Base-by-base conservation (phyloP, 2,888 invertebrate genomes). In the Pseudococcus viburni region DNA sequence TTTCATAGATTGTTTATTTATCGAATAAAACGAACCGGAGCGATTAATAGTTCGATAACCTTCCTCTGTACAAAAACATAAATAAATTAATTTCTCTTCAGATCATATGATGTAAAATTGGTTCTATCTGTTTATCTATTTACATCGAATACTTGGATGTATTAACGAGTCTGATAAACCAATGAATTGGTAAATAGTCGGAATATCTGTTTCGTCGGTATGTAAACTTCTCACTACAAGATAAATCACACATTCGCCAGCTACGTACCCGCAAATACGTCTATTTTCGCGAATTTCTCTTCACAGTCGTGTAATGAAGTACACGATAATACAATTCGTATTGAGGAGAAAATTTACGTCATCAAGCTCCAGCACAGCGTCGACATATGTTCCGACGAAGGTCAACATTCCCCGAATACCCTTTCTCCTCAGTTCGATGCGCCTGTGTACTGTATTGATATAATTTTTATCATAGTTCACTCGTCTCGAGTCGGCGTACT, bases 401-500 rank as follows among this genome's bases (percentile, higher is more conserved):
- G 80, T 80, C 42, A 80, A 80, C 80, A 80, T 80, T 80, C 80
- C 59, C 42, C 80, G 80, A 80, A 80, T 80, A 42, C 42, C 80
- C 80, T 80, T 80, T 80, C 80, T 42, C 42, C n/a, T 17, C 80
- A n/a, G 42, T 80, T 80, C 80, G 80, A 42, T 42, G 80, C 80
- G 80, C 33, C 80, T 59, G 59, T 59, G 80, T 80, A 26, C 42
- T 7, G 33, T 73, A 46, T 80, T 80, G 80, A 80, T 80, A 80
- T 80, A 80, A n/a, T 80, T 39, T 80, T 80, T 80, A 80, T 80
- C 80, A 80, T 80, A 80, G 80, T 80, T 80, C 42, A 80, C 42
- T 80, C 68, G 68, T 26, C 17, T 73, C 42, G 80, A 80, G 80
- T 80, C 80, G 80, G 80, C 80, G 80, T 80, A 80, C 80, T 80